Percentiles rank a stretch among this genome's conserved stretches.
Evolutionary conservation across 2,888 invertebrate genomes (phyloP).

Genomic region (Palloptera scutellata): DNA sequence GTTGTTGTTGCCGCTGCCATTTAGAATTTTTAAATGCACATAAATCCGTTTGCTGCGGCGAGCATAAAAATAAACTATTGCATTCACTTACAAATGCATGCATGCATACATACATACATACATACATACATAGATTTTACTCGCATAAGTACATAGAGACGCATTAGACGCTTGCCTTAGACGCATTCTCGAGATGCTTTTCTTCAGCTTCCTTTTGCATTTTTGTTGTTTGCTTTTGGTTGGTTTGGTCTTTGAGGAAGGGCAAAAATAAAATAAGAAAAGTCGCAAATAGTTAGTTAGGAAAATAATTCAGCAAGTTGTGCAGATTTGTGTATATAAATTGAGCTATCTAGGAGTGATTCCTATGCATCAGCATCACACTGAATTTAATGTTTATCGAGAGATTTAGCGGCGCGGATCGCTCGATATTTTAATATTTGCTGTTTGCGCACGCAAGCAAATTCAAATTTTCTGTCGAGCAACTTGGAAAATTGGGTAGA

Average conservation of each 20-base stretch:
- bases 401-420: slow-evolving; percentile 44
- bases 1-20: neutral
- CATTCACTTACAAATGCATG: neutral
- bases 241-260: no score
- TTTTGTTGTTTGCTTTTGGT: no score
- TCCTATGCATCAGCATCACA: neutral
- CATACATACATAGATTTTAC: neutral
- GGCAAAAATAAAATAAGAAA: neutral
- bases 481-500: no score
- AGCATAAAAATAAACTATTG: neutral
- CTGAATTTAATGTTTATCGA: slow-evolving; percentile 42
- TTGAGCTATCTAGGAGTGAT: slow-evolving; percentile 2
- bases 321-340: neutral
- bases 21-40: slow-evolving; percentile 24
- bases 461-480: no score
- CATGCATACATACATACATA: neutral
- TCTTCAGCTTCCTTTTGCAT: no score
- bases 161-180: neutral
- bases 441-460: no score
- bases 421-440: slow-evolving; percentile 3
- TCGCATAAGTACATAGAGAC: neutral
- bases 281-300: neutral
- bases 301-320: neutral
- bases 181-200: neutral
- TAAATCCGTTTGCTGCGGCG: slow-evolving; percentile 24